These are phyloP conservation scores for Onychorhynchus coronatus DNA, from an alignment of 2,113 vertebrate genomes.

Conservation along the genomic window DNA sequence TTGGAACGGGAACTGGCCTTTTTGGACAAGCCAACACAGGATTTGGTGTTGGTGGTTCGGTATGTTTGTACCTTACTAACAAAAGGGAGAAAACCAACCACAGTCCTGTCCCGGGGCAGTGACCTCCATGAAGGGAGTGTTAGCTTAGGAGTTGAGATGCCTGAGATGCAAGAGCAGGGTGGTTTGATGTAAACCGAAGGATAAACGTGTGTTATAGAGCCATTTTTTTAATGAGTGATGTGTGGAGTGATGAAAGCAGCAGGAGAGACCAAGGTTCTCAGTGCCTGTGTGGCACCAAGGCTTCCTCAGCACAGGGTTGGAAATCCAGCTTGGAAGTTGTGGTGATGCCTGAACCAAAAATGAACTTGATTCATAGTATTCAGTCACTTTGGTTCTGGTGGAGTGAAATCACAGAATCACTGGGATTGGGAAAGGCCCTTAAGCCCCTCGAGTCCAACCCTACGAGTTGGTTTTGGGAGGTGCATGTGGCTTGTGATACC, in stretches of 20 bases:
- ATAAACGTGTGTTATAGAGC: neutral
- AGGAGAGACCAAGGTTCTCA: neutral
- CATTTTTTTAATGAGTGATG: neutral
- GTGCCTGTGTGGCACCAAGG: too few species aligned
- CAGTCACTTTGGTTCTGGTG: neutral
- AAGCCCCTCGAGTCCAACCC: neutral
- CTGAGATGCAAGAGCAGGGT: neutral
- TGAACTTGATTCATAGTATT: neutral
- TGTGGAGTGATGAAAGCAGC: neutral
- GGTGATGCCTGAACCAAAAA: neutral
- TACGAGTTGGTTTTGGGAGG: neutral
- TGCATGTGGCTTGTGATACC: neutral
- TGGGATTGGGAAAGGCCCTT: neutral
- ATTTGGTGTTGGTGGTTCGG: constrained; percentile 89
- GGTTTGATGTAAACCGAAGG: neutral
- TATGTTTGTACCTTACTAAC: constrained; percentile 48
- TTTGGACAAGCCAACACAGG: constrained; percentile 85
- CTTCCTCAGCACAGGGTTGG: fast-evolving
- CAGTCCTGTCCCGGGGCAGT: neutral
- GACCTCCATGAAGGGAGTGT: fast-evolving
- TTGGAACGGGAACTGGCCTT: constrained; percentile 82
- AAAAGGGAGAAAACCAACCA: neutral
- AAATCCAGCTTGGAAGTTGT: fast-evolving
- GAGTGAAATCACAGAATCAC: neutral
- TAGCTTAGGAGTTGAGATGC: neutral